Percentiles rank a stretch among this genome's conserved stretches.
These are phyloP conservation scores for Scaeva pyrastri DNA, from an alignment of 2,888 invertebrate genomes.

Conservation along the genomic window DNA sequence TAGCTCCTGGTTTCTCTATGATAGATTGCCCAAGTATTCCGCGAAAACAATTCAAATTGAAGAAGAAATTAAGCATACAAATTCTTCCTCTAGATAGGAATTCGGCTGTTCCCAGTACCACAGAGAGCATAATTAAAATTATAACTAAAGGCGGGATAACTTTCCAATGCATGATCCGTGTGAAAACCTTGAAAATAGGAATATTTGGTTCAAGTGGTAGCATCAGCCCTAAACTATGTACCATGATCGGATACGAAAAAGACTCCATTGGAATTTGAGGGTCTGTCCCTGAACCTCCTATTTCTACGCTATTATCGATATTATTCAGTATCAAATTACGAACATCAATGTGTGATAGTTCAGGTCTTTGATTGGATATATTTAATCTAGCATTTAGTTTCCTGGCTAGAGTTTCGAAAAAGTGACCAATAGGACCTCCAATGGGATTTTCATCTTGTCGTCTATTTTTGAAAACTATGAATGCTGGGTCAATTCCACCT, in stretches of 20 bases:
- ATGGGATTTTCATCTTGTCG: conserved; percentile 36
- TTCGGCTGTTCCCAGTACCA: not conserved
- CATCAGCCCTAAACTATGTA: conserved; percentile 79
- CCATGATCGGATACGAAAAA: conserved; percentile 78
- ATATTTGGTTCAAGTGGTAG: conserved; percentile 80
- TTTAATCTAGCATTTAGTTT: conserved; percentile 78
- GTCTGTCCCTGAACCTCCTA: conserved; percentile 77
- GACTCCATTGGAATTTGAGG: conserved; percentile 73
- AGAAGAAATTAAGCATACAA: not conserved
- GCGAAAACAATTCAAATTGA: not conserved
- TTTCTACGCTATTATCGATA: conserved; percentile 78
- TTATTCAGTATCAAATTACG: conserved; percentile 76
- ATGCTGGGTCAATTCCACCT: not conserved
- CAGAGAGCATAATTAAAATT: not conserved
- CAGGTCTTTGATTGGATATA: conserved; percentile 41
- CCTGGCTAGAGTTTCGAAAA: conserved; percentile 78
- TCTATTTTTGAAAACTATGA: not conserved
- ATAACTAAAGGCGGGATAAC: conserved; percentile 63
- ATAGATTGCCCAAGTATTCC: conserved; percentile 5
- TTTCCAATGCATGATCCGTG: conserved; percentile 78
- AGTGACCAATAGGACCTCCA: conserved; percentile 79
- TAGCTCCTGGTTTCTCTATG: not conserved
- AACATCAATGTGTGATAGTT: conserved; percentile 73
- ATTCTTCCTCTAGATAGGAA: no score
- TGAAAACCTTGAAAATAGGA: conserved; percentile 78